Conservation (phyloP, 2,797 vertebrate genomes). For the Loris lydekkerianus region DNA sequence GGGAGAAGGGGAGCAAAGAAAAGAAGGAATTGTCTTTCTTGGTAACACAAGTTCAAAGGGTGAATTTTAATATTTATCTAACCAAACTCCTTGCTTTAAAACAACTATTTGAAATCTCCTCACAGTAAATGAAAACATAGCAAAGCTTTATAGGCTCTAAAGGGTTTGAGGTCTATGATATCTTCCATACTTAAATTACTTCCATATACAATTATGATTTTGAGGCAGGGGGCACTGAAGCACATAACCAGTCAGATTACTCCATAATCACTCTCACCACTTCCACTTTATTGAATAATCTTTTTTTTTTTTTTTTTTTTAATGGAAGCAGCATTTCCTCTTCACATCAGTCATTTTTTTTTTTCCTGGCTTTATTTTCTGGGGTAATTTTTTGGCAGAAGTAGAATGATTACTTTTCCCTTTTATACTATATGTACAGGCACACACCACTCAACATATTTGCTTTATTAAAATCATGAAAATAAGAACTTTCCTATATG, state of each 20-base stretch:
- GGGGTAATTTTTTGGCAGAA: background rate
- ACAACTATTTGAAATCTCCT: background rate
- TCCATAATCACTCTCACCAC: background rate
- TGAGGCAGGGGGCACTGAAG: background rate
- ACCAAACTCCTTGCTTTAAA: background rate
- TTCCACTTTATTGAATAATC: conserved; percentile 22
- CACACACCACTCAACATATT: conserved; percentile 40
- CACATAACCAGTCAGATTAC: background rate
- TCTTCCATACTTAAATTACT: background rate
- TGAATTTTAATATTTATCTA: conserved; percentile 51
- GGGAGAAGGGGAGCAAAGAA: background rate
- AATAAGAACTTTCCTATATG: conserved; percentile 51
- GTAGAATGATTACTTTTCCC: conserved; percentile 39
- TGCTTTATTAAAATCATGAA: conserved; percentile 59
- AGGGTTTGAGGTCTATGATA: background rate
- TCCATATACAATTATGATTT: background rate
- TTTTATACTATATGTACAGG: background rate
- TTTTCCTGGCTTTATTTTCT: background rate
- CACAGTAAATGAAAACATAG: conserved; percentile 49
- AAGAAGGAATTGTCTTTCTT: conserved; percentile 6
- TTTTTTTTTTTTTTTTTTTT: background rate
- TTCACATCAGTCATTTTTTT: background rate
- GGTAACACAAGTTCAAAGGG: background rate
- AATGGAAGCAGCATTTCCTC: background rate
- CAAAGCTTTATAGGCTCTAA: background rate